Evolutionary conservation across 2,888 invertebrate genomes (phyloP), one percentile per base, ranked within the genome.

Genomic region (Machimus atricapillus): DNA sequence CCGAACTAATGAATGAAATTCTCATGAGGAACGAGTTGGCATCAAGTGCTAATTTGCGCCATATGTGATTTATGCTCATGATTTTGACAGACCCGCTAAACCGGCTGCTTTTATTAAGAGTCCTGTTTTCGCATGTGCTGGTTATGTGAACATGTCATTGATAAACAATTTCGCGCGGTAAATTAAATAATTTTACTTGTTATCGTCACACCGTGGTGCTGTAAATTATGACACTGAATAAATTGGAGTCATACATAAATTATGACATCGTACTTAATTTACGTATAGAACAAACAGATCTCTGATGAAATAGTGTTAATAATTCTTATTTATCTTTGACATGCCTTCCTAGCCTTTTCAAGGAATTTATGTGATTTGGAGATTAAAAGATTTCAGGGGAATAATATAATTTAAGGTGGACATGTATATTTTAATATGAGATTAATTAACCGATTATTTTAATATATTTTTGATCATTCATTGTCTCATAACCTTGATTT

Each of bases 1-100:
- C n/a, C 8, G 31, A 81, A 56, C 52, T 46, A 81, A 81, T 81
- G 81, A 81, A 81, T 81, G 81, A 52, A 81, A 81, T 31, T 81
- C 34, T 77, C 43, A 31, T 31, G 78, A 14, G 27, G 6, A 52
- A 8, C 2, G 27, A 43, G 14, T 5, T 37, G 23, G 78, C 43
- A 23, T 23, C 43, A 19, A n/a, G n/a, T 23, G 27, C 31, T 56
- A 52, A 43, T 56, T 81, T 81, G n/a, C 31, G 31, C 52, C 31
- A 27, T 27, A 31, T 19, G 56, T 52, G 19, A 43, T 40, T 78
- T 40, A 37, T n/a, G 27, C 79, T 40, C 34, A 43, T 23, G 40
- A 76, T 76, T 76, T 76, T 9, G 79, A 9, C 46, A 19, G 40
- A 19, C n/a, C 43, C 19, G 79, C 43, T 27, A 34, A 34, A 37